These are phyloP conservation scores for Caloenas nicobarica DNA, from an alignment of 2,113 vertebrate species.

Conservation along the genomic window DNA sequence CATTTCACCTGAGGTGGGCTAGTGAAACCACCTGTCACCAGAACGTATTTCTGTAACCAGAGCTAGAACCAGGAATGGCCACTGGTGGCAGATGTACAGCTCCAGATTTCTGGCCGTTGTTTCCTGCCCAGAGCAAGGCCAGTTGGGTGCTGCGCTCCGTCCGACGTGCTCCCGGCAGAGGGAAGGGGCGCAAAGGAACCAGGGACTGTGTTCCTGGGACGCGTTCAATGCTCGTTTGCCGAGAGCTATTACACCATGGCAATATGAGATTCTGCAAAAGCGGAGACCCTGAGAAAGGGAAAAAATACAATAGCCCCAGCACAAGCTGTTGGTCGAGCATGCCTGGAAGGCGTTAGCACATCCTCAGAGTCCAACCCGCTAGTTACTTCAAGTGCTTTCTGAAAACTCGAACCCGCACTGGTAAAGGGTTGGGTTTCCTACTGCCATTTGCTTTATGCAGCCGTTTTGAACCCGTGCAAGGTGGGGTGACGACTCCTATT, in stretches of 20 bases:
- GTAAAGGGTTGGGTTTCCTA: background rate
- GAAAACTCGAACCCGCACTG: fast-evolving
- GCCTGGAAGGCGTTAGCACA: background rate
- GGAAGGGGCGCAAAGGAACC: background rate
- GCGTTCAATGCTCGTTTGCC: background rate
- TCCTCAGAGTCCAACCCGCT: background rate
- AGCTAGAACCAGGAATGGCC: background rate
- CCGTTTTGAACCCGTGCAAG: background rate
- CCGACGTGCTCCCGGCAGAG: background rate
- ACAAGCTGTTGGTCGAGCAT: background rate
- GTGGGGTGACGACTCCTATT: fast-evolving
- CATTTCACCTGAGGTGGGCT: background rate
- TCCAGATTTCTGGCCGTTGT: background rate
- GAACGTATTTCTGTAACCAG: background rate
- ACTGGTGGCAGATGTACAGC: background rate
- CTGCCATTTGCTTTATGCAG: background rate
- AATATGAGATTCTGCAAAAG: background rate
- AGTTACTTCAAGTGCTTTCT: background rate
- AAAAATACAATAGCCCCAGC: fast-evolving
- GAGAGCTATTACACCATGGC: background rate
- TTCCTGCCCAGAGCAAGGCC: background rate
- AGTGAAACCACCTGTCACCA: background rate
- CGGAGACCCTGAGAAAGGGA: background rate
- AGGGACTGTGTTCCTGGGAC: background rate
- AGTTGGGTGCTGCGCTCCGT: background rate